Conservation (phyloP, 1,140 invertebrate species). For the Batillaria attramentaria region DNA sequence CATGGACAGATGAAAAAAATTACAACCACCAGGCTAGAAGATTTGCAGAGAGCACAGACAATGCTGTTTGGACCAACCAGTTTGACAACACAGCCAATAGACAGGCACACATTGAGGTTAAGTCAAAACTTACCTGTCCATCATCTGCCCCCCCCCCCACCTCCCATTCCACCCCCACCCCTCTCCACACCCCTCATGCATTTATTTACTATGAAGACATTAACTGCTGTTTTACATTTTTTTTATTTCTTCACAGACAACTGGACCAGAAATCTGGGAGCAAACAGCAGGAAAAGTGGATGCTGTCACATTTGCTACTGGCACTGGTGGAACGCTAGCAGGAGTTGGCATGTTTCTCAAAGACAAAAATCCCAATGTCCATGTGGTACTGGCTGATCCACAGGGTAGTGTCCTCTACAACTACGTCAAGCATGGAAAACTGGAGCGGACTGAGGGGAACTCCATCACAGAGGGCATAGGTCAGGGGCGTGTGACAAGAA, state of each 20-base stretch:
- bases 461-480: slow-evolving; percentile 72
- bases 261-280: slow-evolving; percentile 74
- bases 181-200: not conserved
- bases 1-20: slow-evolving; percentile 68
- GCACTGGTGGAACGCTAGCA: slow-evolving; percentile 70
- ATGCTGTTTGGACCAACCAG: slow-evolving; percentile 73
- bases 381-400: slow-evolving; percentile 69
- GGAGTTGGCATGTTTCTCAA: slow-evolving; percentile 69
- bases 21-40: slow-evolving; percentile 70
- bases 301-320: slow-evolving; percentile 70
- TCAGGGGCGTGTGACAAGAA: slow-evolving; percentile 70
- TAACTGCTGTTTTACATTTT: not conserved
- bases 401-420: slow-evolving; percentile 72
- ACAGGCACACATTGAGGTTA: slow-evolving; percentile 68
- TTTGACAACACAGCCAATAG: slow-evolving; percentile 73
- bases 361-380: slow-evolving; percentile 69
- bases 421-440: slow-evolving; percentile 68
- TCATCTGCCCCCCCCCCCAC: not conserved
- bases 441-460: slow-evolving; percentile 67
- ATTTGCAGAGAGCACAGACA: slow-evolving; percentile 69
- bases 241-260: slow-evolving; percentile 54
- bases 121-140: not conserved
- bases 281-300: slow-evolving; percentile 71
- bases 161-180: not conserved
- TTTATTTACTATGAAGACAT: not conserved